Conservation (phyloP, 2,888 invertebrate species). For the Idaea biselata region DNA sequence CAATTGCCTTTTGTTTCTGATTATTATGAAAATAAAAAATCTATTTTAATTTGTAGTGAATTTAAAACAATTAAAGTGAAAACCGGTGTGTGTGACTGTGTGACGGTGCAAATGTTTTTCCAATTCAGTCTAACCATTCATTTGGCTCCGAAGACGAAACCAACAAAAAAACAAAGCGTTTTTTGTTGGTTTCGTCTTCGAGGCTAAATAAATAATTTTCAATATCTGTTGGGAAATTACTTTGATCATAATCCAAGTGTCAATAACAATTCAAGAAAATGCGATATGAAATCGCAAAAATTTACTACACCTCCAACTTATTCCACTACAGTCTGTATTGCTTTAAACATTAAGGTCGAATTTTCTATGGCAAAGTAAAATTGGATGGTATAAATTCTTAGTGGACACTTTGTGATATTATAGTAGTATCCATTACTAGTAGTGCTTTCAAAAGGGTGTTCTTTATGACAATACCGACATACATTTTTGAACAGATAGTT, state of each 20-base stretch:
- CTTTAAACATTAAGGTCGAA: not conserved
- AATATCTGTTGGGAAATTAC: not conserved
- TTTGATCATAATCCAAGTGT: conserved; percentile 1
- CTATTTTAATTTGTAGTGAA: too few species aligned
- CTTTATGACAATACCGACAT: conserved; percentile 26
- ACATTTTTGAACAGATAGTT: conserved; percentile 26
- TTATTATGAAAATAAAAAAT: too few species aligned
- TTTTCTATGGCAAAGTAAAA: not conserved
- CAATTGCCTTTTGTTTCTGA: too few species aligned
- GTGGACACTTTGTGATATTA: conserved; percentile 23
- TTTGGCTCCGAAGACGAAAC: too few species aligned
- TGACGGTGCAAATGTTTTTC: too few species aligned
- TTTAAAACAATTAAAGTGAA: too few species aligned
- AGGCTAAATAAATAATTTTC: too few species aligned
- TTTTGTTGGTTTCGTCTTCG: too few species aligned
- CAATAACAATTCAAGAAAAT: conserved; percentile 10
- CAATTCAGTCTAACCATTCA: too few species aligned
- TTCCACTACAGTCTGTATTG: not conserved
- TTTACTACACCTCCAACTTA: not conserved
- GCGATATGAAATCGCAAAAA: conserved; percentile 11
- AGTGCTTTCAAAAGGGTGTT: conserved; percentile 29
- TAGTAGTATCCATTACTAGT: conserved; percentile 33
- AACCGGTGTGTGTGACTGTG: too few species aligned
- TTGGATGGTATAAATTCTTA: conserved; percentile 23
- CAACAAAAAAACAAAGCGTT: too few species aligned